Evolutionary conservation across 2,888 invertebrate species (phyloP).

Genomic region (Lepeophtheirus nordmannii): DNA sequence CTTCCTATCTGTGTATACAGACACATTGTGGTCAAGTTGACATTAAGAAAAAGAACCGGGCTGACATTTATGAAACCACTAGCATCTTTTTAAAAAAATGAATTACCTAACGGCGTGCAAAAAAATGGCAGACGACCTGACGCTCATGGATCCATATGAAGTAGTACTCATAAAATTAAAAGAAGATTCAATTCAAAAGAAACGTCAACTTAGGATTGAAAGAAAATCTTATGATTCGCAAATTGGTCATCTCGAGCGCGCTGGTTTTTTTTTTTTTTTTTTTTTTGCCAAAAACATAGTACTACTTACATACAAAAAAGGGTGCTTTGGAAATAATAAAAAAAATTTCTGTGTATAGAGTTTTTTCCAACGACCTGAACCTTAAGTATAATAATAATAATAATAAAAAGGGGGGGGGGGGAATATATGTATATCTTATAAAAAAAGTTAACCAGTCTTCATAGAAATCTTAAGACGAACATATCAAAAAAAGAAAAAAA

Average conservation of each 20-base stretch:
- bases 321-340: not conserved
- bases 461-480: slow-evolving; percentile 2
- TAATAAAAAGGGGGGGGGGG: not conserved
- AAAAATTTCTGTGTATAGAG: too few relatives aligned
- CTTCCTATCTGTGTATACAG: too few relatives aligned
- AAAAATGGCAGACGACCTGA: not conserved
- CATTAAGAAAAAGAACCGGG: too few relatives aligned
- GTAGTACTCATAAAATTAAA: too few relatives aligned
- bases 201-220: not conserved
- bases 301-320: not conserved
- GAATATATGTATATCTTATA: too few relatives aligned
- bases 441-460: slow-evolving; percentile 8
- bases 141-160: slow-evolving; percentile 3
- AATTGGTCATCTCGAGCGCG: slow-evolving; percentile 9
- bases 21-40: too few relatives aligned
- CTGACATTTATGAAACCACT: too few relatives aligned
- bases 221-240: not conserved
- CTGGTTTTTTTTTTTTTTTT: not conserved
- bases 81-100: too few relatives aligned
- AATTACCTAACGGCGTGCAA: not conserved
- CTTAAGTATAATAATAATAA: not conserved
- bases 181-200: not conserved
- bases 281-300: not conserved
- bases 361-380: not conserved
- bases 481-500: not conserved